phyloP scores from a whole-genome alignment of 2,888 invertebrate species.

The Cephus nigrinus region DNA sequence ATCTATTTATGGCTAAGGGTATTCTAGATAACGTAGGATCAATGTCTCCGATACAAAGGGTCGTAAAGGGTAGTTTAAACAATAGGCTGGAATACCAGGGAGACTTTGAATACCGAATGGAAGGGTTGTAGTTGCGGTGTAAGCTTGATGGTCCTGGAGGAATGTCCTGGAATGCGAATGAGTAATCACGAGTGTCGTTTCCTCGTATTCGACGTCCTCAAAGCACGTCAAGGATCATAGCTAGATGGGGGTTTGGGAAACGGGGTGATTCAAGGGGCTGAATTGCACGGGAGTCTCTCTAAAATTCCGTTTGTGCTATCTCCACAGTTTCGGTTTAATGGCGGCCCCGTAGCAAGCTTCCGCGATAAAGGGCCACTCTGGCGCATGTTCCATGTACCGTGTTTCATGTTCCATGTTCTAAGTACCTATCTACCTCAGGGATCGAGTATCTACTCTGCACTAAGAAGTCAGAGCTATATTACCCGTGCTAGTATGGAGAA shows the following conservation, averaged over 20 bases:
- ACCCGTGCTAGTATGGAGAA: background rate
- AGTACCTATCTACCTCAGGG: background rate
- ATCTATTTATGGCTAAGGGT: background rate
- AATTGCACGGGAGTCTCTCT: slow-evolving; percentile 33
- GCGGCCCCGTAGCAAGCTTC: slow-evolving; percentile 14
- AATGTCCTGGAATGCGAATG: slow-evolving; percentile 50
- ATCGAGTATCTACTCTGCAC: background rate
- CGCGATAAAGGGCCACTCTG: background rate
- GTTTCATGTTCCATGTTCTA: background rate
- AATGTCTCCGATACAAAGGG: slow-evolving; percentile 4
- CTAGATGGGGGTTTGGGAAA: slow-evolving; percentile 20
- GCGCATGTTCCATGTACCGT: background rate
- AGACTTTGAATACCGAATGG: background rate
- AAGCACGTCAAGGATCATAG: background rate
- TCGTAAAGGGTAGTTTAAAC: slow-evolving; percentile 34
- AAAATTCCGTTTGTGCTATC: slow-evolving; percentile 31
- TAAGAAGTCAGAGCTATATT: background rate
- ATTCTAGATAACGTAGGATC: background rate
- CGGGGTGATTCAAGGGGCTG: slow-evolving; percentile 31
- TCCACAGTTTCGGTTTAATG: slow-evolving; percentile 33
- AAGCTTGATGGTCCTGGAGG: slow-evolving; percentile 29
- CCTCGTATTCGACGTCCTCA: slow-evolving; percentile 21
- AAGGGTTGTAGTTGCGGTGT: slow-evolving; percentile 8
- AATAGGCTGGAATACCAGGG: slow-evolving; percentile 26
- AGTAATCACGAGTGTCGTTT: slow-evolving; percentile 44